These are phyloP conservation scores for Troilus luridus DNA, from an alignment of 2,888 invertebrate species.

Conservation along the genomic window DNA sequence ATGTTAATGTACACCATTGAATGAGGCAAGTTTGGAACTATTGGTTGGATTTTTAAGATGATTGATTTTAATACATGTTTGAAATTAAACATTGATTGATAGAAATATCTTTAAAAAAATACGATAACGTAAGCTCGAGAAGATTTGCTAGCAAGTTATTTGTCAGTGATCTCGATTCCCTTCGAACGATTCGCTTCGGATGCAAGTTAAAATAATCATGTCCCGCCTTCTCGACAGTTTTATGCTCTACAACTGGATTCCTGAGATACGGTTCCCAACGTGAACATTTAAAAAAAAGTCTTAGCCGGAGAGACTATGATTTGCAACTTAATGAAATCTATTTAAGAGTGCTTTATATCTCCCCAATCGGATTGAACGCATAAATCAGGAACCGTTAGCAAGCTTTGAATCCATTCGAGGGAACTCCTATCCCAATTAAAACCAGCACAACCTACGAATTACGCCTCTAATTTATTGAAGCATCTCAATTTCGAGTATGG, in stretches of 20 bases:
- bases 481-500: conserved; percentile 48
- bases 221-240: background rate
- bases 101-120: background rate
- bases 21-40: background rate
- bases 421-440: conserved; percentile 32
- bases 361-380: conserved; percentile 48
- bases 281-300: conserved; percentile 21
- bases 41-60: too few relatives aligned
- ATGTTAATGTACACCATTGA: too few relatives aligned
- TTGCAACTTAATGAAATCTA: conserved; percentile 55
- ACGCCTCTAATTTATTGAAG: conserved; percentile 47
- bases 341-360: conserved; percentile 51
- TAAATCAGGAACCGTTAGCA: conserved; percentile 48
- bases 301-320: conserved; percentile 13
- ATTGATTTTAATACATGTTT: too few relatives aligned
- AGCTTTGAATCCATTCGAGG: conserved; percentile 50
- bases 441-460: conserved; percentile 52
- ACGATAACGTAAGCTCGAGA: too few relatives aligned
- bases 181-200: background rate
- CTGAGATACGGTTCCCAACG: conserved; percentile 6
- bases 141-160: background rate
- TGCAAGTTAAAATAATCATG: conserved; percentile 4
- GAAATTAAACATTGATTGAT: background rate
- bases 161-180: background rate
- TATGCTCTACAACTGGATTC: background rate